A percentile compares a stretch with the other conserved stretches of the same genome.
phyloP scores from a whole-genome alignment of 2,888 invertebrate species.

The Cheilosia variabilis region DNA sequence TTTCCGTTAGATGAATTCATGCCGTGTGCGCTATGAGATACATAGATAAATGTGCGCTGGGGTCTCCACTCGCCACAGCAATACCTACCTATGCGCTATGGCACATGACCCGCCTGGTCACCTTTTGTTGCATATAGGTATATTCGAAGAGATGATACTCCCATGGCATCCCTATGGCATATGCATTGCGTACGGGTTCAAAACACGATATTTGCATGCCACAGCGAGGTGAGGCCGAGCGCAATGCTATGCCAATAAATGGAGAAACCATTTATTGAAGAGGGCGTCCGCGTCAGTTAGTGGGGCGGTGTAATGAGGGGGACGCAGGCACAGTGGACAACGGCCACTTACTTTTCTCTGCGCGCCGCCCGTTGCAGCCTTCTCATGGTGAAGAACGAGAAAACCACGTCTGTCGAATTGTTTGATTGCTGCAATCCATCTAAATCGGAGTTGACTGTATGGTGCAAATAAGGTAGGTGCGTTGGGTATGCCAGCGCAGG shows the following conservation, averaged over 20 bases:
- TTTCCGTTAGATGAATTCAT: constrained; percentile 74
- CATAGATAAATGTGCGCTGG: constrained; percentile 67
- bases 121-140: constrained; percentile 61
- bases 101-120: constrained; percentile 68
- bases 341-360: constrained; percentile 47
- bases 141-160: constrained; percentile 65
- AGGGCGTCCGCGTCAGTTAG: constrained; percentile 15
- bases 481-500: constrained; percentile 45
- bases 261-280: constrained; percentile 55
- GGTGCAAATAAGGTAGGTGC: constrained; percentile 67
- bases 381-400: constrained; percentile 59
- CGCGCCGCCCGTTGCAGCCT: constrained; percentile 39
- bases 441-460: constrained; percentile 70
- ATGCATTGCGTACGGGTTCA: constrained; percentile 71
- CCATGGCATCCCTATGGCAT: constrained; percentile 10
- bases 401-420: constrained; percentile 72
- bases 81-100: constrained; percentile 10
- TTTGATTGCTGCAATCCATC: constrained; percentile 75
- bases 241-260: constrained; percentile 69
- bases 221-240: constrained; percentile 64
- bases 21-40: constrained; percentile 72
- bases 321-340: constrained; percentile 57
- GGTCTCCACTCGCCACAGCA: constrained; percentile 48
- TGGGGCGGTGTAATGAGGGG: constrained; percentile 47
- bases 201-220: constrained; percentile 73